Conservation (phyloP, 2,113 vertebrate species). For the Ptyas mucosa region DNA sequence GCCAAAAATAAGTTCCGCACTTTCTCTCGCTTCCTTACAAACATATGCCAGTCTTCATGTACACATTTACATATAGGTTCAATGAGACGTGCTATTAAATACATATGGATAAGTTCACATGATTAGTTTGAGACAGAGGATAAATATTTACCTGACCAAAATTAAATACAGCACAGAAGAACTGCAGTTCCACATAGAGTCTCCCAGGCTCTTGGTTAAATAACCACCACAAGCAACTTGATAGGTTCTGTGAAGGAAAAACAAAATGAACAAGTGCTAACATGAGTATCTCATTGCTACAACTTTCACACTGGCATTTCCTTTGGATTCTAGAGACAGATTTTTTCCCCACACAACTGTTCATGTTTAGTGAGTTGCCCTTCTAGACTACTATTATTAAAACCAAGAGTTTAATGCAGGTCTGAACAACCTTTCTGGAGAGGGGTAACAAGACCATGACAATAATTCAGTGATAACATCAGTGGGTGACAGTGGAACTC, state of each 20-base stretch:
- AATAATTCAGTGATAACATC: neutral
- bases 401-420: neutral
- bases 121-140: neutral
- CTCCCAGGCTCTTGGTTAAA: constrained; percentile 83
- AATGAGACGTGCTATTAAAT: neutral
- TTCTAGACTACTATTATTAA: neutral
- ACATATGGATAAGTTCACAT: neutral
- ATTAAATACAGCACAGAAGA: constrained; percentile 93
- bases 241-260: constrained; percentile 81
- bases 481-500: neutral
- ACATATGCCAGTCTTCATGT: neutral
- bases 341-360: neutral
- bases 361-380: neutral
- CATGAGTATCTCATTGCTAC: neutral
- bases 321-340: neutral
- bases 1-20: neutral
- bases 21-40: neutral
- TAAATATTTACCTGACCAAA: constrained; percentile 87
- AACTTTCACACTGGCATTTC: neutral
- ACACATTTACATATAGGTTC: neutral
- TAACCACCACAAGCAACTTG: constrained; percentile 92
- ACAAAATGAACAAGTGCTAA: neutral
- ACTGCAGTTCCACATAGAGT: constrained; percentile 91
- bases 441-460: neutral
- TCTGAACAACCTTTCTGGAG: neutral